These are phyloP conservation scores for Lophotriccus pileatus DNA, from an alignment of 2,797 vertebrate species.

Conservation along the genomic window DNA sequence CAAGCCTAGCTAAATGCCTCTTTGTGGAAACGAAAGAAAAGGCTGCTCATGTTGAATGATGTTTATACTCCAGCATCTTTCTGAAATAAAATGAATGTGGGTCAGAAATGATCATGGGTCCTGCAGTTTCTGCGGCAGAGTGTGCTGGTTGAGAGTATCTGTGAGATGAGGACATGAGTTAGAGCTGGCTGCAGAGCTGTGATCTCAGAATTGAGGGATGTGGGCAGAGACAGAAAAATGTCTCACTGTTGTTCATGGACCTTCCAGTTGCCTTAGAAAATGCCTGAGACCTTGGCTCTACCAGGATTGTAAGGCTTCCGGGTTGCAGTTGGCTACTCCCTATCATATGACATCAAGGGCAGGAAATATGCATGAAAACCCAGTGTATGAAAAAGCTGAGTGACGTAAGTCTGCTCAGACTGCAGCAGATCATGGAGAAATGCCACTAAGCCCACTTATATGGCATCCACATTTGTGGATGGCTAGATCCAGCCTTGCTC, in stretches of 20 bases:
- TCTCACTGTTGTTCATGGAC: rapidly evolving
- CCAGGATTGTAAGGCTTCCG: background rate
- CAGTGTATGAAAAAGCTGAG: background rate
- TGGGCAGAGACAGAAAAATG: background rate
- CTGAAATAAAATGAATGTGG: background rate
- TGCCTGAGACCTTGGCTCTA: background rate
- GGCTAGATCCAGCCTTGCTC: background rate
- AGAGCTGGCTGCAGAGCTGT: background rate
- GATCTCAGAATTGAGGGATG: background rate
- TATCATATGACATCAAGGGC: rapidly evolving
- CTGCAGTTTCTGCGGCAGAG: background rate
- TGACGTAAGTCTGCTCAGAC: background rate
- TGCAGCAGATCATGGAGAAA: background rate
- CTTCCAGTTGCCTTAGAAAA: background rate
- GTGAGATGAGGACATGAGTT: background rate
- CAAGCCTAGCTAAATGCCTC: conserved; percentile 30
- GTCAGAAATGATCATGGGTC: background rate
- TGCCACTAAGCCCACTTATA: rapidly evolving
- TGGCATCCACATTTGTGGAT: background rate
- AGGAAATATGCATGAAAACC: background rate
- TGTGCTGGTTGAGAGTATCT: background rate
- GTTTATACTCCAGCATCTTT: background rate
- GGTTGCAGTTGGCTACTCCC: background rate
- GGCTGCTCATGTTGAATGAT: background rate
- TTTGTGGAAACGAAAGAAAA: conserved; percentile 4